These are phyloP conservation scores for Nudaria mundana DNA, from an alignment of 2,888 invertebrate genomes.

Conservation along the genomic window DNA sequence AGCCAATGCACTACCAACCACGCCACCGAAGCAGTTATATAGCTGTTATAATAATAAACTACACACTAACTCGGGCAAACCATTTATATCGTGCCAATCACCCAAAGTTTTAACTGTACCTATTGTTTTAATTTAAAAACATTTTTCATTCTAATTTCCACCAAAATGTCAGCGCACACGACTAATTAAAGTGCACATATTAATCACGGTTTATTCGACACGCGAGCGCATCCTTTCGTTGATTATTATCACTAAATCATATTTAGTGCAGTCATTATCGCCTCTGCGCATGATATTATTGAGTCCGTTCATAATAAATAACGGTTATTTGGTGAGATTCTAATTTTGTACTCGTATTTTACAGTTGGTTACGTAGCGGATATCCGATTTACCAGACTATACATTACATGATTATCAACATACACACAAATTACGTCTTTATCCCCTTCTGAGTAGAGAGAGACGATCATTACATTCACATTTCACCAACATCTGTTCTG, in stretches of 20 bases:
- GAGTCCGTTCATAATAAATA: constrained; percentile 53
- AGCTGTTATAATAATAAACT: too few relatives aligned
- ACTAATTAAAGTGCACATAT: constrained; percentile 35
- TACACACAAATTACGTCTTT: too few relatives aligned
- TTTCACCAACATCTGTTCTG: too few relatives aligned
- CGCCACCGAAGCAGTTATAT: too few relatives aligned
- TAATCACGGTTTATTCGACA: constrained; percentile 37
- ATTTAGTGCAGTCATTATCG: constrained; percentile 67
- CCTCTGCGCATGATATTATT: constrained; percentile 38
- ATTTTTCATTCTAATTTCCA: constrained; percentile 3
- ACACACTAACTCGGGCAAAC: too few relatives aligned
- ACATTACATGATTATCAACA: constrained; percentile 23
- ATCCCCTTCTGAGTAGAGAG: neutral
- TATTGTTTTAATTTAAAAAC: too few relatives aligned
- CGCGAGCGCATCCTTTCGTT: constrained; percentile 41
- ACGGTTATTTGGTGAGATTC: constrained; percentile 46
- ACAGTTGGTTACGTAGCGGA: constrained; percentile 30
- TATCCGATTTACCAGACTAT: constrained; percentile 31
- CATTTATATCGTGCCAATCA: too few relatives aligned
- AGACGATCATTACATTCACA: too few relatives aligned
- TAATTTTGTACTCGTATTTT: constrained; percentile 49
- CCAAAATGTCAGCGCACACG: constrained; percentile 13
- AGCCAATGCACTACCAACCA: too few relatives aligned
- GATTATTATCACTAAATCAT: constrained; percentile 63
- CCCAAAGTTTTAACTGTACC: too few relatives aligned